Conservation (phyloP, 2,888 invertebrate genomes). For the Psylliodes chrysocephalus region DNA sequence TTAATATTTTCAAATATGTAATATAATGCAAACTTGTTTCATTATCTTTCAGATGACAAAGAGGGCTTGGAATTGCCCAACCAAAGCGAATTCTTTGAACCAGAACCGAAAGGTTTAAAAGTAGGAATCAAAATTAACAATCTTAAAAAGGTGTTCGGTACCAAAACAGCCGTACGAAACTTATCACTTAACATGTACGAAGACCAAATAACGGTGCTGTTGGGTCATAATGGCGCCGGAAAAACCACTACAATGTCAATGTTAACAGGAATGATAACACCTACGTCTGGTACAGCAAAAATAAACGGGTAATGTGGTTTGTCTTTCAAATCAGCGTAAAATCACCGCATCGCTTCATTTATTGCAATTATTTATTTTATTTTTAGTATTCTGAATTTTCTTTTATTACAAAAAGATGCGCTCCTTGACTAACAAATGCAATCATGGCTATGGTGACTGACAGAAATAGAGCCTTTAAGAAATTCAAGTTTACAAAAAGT, state of each 20-base stretch:
- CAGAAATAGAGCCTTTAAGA: too few relatives aligned
- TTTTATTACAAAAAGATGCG: too few relatives aligned
- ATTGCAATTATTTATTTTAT: too few relatives aligned
- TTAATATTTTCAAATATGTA: too few relatives aligned
- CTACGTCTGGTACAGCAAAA: constrained; percentile 75
- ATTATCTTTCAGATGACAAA: background rate
- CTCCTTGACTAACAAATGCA: too few relatives aligned
- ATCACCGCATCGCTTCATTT: too few relatives aligned
- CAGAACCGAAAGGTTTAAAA: constrained; percentile 64
- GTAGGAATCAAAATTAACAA: constrained; percentile 68
- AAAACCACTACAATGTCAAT: constrained; percentile 96
- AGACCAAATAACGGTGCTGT: constrained; percentile 87
- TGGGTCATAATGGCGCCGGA: constrained; percentile 86
- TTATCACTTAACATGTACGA: constrained; percentile 84
- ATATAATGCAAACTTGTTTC: too few relatives aligned
- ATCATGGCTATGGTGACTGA: too few relatives aligned
- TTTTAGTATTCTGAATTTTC: too few relatives aligned
- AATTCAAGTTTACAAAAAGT: too few relatives aligned
- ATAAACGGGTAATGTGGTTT: too few relatives aligned
- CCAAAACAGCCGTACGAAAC: constrained; percentile 72
- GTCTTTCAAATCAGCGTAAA: too few relatives aligned
- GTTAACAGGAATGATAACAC: constrained; percentile 74
- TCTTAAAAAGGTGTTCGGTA: constrained; percentile 72
- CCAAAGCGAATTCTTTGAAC: constrained; percentile 65
- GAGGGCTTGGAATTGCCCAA: constrained; percentile 45